Conservation (phyloP, 2,888 invertebrate genomes). For the Heliconius erato region DNA sequence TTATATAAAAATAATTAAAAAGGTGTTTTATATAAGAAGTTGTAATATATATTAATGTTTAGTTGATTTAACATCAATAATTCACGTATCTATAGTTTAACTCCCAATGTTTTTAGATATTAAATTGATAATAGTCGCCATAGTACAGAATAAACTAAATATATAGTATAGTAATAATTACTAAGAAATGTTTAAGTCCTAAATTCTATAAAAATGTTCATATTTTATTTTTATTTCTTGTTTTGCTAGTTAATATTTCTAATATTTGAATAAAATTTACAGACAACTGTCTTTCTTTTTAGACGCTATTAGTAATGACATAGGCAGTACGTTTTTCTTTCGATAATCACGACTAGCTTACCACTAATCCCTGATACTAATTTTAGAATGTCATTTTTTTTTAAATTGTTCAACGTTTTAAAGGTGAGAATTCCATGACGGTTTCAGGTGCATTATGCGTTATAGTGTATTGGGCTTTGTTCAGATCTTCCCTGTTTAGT, state of each 20-base stretch:
- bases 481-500: conserved; percentile 72
- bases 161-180: neutral
- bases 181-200: neutral
- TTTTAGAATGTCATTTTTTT: too few species aligned
- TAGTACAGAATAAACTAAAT: neutral
- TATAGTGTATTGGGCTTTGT: conserved; percentile 74
- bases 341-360: conserved; percentile 40
- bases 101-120: neutral
- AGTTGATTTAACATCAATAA: neutral
- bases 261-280: neutral
- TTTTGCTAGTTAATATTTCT: neutral
- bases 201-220: neutral
- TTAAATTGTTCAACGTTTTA: conserved; percentile 47
- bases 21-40: too few species aligned
- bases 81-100: neutral
- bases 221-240: neutral
- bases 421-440: conserved; percentile 66
- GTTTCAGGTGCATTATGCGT: conserved; percentile 66
- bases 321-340: neutral
- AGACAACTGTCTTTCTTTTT: neutral
- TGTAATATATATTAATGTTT: too few species aligned
- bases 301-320: neutral
- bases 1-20: too few species aligned
- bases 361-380: neutral
- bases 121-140: neutral